Evolutionary conservation across 2,113 vertebrate genomes (phyloP), one percentile per base, ranked within the genome.

Genomic region (Galeopterus variegatus): DNA sequence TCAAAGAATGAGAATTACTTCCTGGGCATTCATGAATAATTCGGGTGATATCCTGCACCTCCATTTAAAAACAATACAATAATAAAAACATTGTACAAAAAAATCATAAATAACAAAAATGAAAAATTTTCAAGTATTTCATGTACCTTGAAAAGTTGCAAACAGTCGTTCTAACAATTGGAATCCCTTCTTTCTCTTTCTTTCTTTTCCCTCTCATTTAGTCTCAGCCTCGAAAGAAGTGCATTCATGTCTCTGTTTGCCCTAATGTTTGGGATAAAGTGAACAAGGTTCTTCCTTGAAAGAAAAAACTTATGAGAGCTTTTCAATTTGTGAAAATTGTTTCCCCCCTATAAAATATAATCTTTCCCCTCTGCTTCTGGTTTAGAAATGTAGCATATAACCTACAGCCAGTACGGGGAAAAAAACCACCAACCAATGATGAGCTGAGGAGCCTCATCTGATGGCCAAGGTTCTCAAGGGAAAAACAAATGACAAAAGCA

Each of bases 111-210:
- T 94, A 97, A 97, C 89, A 96, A 13, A 85, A 97, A 93, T 91
- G 96, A 95, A 83, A 93, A 94, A 83, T 92, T 92, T 97, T 97
- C 97, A 97, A 97, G 97, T 97, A 95, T 95, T 94, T 95, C 54
- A 60, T 9, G 26, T 88, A 88, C 92, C 95, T 92, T 89, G 92
- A 76, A 93, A 90, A 94, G 90, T 75, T 90, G 45, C 79, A 83
- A 70, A 84, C 87, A 88, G 65, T 79, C 83, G 90, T 94, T 75
- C 89, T 88, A 48, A 83, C n/a, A n/a, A 41, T 1, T 15, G 8
- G 3, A 19, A 41, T 58, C 28, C 6, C 26, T 67, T 14, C 23
- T 65, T 7, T 17, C 21, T n/a, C 58, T 45, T 50, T 31, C 24
- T 26, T 56, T 24, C 33, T 23, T 56, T 31, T n/a, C 18, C 36